These are phyloP conservation scores for Syngnathus acus DNA, from an alignment of 2,797 vertebrate genomes.

Conservation along the genomic window DNA sequence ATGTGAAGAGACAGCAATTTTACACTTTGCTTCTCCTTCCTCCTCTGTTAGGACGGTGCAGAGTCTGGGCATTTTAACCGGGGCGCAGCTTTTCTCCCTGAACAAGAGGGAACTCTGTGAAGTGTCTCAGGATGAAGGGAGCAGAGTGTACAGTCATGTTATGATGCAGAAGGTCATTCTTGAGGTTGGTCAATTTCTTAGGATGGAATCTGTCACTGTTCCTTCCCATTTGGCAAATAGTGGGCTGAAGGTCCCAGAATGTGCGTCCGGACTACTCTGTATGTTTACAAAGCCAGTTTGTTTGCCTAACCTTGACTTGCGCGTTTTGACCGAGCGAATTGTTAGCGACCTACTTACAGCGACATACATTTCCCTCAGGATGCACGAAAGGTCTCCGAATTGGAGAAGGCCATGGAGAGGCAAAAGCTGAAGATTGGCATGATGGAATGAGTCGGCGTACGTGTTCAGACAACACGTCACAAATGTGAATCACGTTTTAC, in stretches of 20 bases:
- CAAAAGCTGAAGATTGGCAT: slow-evolving; percentile 73
- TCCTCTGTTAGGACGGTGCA: slow-evolving; percentile 64
- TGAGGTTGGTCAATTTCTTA: slow-evolving; percentile 64
- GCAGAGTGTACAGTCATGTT: slow-evolving; percentile 77
- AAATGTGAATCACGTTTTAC: not conserved
- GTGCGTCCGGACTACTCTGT: not conserved
- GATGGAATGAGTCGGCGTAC: not conserved
- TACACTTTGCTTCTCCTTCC: not conserved
- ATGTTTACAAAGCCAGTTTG: slow-evolving; percentile 15
- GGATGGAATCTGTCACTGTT: too few species aligned
- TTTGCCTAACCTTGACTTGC: slow-evolving; percentile 38
- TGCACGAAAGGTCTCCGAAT: slow-evolving; percentile 65
- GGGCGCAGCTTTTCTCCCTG: slow-evolving; percentile 73
- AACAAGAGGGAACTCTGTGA: slow-evolving; percentile 64
- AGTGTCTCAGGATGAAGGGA: slow-evolving; percentile 70
- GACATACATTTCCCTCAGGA: slow-evolving; percentile 43
- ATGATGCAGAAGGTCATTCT: slow-evolving; percentile 74
- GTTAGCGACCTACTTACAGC: slow-evolving; percentile 25
- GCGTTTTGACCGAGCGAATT: slow-evolving; percentile 8
- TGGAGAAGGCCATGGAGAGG: slow-evolving; percentile 74
- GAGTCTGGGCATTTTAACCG: slow-evolving; percentile 70
- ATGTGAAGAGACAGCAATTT: not conserved
- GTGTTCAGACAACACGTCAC: not conserved
- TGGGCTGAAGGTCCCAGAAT: not conserved
- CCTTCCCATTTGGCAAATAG: too few species aligned